A percentile compares a stretch with the other conserved stretches of the same genome.
These are phyloP conservation scores for Grammomys surdaster DNA, from an alignment of 2,113 vertebrate species.

Conservation along the genomic window DNA sequence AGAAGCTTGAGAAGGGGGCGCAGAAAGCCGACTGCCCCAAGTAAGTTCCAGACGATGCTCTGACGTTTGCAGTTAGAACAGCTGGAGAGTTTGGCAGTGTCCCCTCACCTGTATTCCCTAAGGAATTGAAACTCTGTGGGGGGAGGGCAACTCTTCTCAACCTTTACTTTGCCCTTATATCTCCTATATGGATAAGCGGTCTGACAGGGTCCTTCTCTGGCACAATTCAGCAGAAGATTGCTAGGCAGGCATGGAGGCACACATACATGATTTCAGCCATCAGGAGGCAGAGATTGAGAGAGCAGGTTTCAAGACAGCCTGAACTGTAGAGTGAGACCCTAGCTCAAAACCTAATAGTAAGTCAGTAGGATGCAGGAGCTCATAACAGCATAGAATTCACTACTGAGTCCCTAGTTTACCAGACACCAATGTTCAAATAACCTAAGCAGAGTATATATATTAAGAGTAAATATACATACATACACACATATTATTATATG, in stretches of 20 bases:
- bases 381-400: neutral
- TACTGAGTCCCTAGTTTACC: neutral
- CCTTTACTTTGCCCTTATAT: neutral
- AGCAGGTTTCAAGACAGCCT: neutral
- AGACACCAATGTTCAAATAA: neutral
- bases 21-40: slow-evolving; percentile 89
- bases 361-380: neutral
- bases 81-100: rapidly evolving
- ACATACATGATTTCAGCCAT: neutral
- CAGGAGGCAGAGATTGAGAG: neutral
- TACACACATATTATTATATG: neutral
- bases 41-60: slow-evolving; percentile 78
- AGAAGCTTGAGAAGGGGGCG: slow-evolving; percentile 86
- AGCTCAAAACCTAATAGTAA: neutral
- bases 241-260: neutral
- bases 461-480: neutral
- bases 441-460: neutral
- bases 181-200: rapidly evolving
- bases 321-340: neutral
- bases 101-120: neutral
- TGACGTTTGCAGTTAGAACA: rapidly evolving
- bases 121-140: neutral
- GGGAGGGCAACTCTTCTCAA: neutral
- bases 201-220: neutral
- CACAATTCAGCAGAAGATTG: neutral